Percentiles rank a stretch among this genome's conserved stretches.
Conservation (phyloP, 2,113 vertebrate genomes). For the Megaleporinus macrocephalus region DNA sequence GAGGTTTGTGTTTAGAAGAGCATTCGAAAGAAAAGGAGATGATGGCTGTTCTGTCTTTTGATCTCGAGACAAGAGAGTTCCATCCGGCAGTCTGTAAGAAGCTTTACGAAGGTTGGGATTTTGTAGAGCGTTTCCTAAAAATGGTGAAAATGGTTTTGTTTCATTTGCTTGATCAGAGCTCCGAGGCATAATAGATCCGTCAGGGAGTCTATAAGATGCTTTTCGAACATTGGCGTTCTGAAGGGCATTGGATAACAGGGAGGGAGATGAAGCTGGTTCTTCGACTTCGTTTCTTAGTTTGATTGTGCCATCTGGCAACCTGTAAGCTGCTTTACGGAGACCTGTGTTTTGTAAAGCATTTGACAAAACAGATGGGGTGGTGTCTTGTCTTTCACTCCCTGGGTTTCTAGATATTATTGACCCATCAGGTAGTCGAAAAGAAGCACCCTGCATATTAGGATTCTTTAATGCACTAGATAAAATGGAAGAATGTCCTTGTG, state of each 20-base stretch:
- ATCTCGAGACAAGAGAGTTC: conserved; percentile 52
- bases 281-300: conserved; percentile 46
- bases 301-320: conserved; percentile 56
- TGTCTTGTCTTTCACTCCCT: conserved; percentile 38
- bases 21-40: conserved; percentile 49
- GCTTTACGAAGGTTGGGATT: conserved; percentile 71
- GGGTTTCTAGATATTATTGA: conserved; percentile 32
- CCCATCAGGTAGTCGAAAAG: conserved; percentile 49
- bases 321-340: conserved; percentile 59
- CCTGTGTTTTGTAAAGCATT: conserved; percentile 58
- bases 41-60: conserved; percentile 45
- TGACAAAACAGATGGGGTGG: conserved; percentile 45
- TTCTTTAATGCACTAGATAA: conserved; percentile 57
- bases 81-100: conserved; percentile 71
- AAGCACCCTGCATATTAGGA: conserved; percentile 47
- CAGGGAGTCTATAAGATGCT: conserved; percentile 63
- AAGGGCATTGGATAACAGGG: conserved; percentile 63
- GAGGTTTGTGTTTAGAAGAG: conserved; percentile 68
- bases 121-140: conserved; percentile 69
- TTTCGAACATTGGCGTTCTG: conserved; percentile 68
- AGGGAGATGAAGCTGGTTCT: conserved; percentile 39
- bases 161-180: conserved; percentile 43
- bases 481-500: conserved; percentile 47
- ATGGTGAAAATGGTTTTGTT: conserved; percentile 58
- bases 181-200: conserved; percentile 54